A percentile compares a stretch with the other conserved stretches of the same genome.
phyloP scores from a whole-genome alignment of 1,140 invertebrate species.

The Ceratitis capitata region DNA sequence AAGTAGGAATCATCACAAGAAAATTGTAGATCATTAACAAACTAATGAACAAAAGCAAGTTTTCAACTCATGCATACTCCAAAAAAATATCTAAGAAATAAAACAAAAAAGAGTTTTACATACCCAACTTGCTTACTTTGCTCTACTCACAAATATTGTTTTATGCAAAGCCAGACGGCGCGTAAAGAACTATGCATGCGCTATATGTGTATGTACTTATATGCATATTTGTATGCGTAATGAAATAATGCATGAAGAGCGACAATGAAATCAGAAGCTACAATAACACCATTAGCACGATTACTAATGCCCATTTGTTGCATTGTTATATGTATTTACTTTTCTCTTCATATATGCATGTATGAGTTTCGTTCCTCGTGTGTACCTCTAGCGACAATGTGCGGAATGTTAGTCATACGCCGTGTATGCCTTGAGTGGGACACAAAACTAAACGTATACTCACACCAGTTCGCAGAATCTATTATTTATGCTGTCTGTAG shows the following conservation, averaged over 20 bases:
- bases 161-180: not conserved
- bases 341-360: not conserved
- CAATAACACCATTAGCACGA: not conserved
- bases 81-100: not conserved
- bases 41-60: too few relatives aligned
- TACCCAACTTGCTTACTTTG: too few relatives aligned
- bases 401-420: not conserved
- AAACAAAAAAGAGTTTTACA: not conserved
- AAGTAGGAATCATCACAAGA: too few relatives aligned
- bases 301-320: constrained; percentile 20
- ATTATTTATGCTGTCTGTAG: not conserved
- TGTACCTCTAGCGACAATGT: not conserved
- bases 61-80: too few relatives aligned
- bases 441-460: not conserved
- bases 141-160: too few relatives aligned
- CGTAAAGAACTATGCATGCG: not conserved
- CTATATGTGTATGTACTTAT: too few relatives aligned
- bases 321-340: not conserved
- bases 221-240: not conserved
- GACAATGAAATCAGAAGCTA: not conserved
- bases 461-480: not conserved
- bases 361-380: not conserved
- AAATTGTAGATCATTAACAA: too few relatives aligned
- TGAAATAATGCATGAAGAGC: not conserved
- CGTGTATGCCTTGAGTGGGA: not conserved